Conservation (phyloP, 2,797 vertebrate species). For the Clarias pachynema region DNA sequence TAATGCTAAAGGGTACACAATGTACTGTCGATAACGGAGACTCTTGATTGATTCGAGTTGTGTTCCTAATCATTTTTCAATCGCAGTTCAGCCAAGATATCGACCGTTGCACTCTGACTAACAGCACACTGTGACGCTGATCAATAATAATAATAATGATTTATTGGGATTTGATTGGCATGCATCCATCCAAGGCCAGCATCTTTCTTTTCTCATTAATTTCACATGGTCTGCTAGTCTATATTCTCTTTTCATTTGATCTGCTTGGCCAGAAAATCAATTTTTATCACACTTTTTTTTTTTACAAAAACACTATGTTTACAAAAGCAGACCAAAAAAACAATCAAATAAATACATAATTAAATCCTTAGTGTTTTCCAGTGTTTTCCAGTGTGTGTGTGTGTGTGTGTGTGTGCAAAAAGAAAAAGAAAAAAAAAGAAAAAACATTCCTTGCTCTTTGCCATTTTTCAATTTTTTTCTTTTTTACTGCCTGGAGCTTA, state of each 20-base stretch:
- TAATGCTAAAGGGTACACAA: slow-evolving; percentile 1
- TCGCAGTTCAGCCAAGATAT: slow-evolving; percentile 62
- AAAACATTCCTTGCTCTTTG: too few relatives aligned
- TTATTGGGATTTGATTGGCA: not conserved
- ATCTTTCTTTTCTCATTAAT: not conserved
- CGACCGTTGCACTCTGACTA: slow-evolving; percentile 51
- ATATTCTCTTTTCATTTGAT: not conserved
- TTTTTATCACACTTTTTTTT: not conserved
- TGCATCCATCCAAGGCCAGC: not conserved
- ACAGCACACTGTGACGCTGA: not conserved
- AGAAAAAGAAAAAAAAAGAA: too few relatives aligned
- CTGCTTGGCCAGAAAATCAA: not conserved
- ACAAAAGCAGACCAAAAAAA: slow-evolving; percentile 1
- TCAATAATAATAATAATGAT: not conserved
- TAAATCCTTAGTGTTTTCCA: not conserved
- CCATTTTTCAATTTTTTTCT: too few relatives aligned
- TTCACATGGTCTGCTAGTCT: not conserved
- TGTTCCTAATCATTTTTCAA: slow-evolving; percentile 45
- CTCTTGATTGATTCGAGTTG: slow-evolving; percentile 44
- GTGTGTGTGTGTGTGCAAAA: too few relatives aligned
- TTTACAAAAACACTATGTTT: not conserved
- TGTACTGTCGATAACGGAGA: slow-evolving; percentile 21
- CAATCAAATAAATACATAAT: slow-evolving; percentile 47
- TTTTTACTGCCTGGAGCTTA: too few relatives aligned
- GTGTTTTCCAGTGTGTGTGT: too few relatives aligned